Evolutionary conservation across 2,888 invertebrate species (phyloP).

Genomic region (Sturmia bella): DNA sequence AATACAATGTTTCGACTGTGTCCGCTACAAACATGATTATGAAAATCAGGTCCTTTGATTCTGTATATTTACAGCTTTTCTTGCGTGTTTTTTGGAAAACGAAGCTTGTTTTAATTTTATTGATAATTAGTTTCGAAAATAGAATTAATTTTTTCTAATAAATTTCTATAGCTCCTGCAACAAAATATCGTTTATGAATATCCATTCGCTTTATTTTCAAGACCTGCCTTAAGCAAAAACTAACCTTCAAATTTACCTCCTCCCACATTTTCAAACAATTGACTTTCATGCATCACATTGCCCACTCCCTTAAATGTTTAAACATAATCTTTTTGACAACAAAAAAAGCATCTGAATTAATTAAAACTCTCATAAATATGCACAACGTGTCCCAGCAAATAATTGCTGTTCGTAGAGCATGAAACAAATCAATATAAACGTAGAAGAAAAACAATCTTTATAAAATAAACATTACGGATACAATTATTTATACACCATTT

Average conservation of each 20-base stretch:
- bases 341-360: slow-evolving; percentile 36
- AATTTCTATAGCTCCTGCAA: no score
- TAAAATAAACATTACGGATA: slow-evolving; percentile 56
- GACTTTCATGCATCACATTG: background rate
- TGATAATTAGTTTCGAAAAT: no score
- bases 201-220: background rate
- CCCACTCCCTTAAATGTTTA: slow-evolving; percentile 11
- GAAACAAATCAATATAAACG: slow-evolving; percentile 58
- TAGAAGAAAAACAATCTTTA: slow-evolving; percentile 48
- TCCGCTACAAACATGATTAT: no score
- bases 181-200: background rate
- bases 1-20: no score
- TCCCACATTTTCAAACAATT: slow-evolving; percentile 10
- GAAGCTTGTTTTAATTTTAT: no score
- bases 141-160: no score
- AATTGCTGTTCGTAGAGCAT: slow-evolving; percentile 34
- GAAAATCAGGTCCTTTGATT: no score
- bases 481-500: slow-evolving; percentile 67
- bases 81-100: no score
- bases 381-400: slow-evolving; percentile 52
- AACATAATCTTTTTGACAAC: slow-evolving; percentile 32
- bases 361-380: slow-evolving; percentile 54
- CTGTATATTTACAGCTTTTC: no score
- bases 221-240: slow-evolving; percentile 3
- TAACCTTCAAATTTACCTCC: background rate